These are phyloP conservation scores for Pimpla rufipes DNA, from an alignment of 2,888 invertebrate genomes.

Conservation along the genomic window DNA sequence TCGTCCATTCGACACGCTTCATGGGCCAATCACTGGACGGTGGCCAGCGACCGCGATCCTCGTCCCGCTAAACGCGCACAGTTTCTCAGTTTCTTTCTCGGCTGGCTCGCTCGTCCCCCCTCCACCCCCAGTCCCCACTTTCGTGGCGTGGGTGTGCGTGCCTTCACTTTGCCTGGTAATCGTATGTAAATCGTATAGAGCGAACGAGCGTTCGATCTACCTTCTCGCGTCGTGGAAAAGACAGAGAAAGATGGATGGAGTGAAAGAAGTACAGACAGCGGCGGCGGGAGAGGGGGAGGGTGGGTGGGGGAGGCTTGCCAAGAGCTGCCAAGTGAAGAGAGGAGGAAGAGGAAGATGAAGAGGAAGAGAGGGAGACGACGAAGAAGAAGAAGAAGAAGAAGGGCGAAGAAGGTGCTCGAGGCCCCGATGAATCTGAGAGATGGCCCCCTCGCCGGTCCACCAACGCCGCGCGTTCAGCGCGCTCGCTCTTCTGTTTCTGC, in stretches of 20 bases:
- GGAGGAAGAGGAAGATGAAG: constrained; percentile 25
- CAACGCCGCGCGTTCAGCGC: constrained; percentile 42
- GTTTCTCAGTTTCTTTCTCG: constrained; percentile 51
- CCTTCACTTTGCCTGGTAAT: constrained; percentile 83
- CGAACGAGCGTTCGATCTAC: constrained; percentile 65
- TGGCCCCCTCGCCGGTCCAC: constrained; percentile 72
- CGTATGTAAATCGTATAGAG: constrained; percentile 85
- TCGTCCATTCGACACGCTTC: constrained; percentile 38
- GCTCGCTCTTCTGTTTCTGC: constrained; percentile 38
- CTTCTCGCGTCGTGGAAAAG: constrained; percentile 76
- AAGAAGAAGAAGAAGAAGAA: constrained; percentile 6
- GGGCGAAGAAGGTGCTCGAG: constrained; percentile 65
- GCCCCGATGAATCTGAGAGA: constrained; percentile 79
- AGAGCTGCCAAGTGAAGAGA: constrained; percentile 61
- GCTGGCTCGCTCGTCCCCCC: constrained; percentile 68
- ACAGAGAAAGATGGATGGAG: constrained; percentile 55
- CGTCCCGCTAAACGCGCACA: constrained; percentile 15
- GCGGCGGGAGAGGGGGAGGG: constrained; percentile 21
- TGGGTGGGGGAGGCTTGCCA: constrained; percentile 56
- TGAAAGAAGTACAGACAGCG: constrained; percentile 59
- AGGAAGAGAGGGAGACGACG: constrained; percentile 20
- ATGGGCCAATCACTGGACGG: constrained; percentile 51
- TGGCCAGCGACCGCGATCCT: constrained; percentile 12
- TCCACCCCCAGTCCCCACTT: constrained; percentile 72
- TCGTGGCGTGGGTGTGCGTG: constrained; percentile 83